A percentile compares a stretch with the other conserved stretches of the same genome.
These are phyloP conservation scores for Brachionus rubens DNA, from an alignment of 1,140 invertebrate genomes.

Conservation along the genomic window DNA sequence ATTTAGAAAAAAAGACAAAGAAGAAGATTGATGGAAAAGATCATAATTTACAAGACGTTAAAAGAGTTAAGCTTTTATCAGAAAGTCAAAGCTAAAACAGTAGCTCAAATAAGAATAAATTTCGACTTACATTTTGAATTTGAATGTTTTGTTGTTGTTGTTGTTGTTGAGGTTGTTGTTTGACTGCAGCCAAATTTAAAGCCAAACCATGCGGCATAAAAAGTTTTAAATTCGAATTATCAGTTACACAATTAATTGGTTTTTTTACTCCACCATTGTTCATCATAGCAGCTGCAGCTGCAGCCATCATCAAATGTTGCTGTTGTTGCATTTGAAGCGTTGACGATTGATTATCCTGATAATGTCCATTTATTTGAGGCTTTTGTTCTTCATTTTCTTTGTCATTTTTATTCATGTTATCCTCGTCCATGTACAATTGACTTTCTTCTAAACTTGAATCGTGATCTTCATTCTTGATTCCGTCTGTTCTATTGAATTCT, in stretches of 20 bases:
- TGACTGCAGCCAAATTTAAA: background rate
- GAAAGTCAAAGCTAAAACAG: too few relatives aligned
- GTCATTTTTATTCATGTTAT: background rate
- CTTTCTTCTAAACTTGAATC: constrained; percentile 24
- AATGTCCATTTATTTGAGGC: background rate
- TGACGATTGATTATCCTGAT: background rate
- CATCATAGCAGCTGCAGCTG: constrained; percentile 12
- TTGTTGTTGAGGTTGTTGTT: background rate
- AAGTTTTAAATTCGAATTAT: constrained; percentile 9
- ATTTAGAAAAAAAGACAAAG: background rate
- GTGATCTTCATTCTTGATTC: background rate
- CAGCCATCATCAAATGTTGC: constrained; percentile 16
- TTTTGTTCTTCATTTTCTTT: constrained; percentile 20
- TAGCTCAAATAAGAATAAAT: background rate
- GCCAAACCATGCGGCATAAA: constrained; percentile 21
- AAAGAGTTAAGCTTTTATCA: too few relatives aligned
- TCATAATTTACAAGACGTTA: too few relatives aligned
- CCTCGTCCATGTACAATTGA: constrained; percentile 37
- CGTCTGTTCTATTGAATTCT: background rate
- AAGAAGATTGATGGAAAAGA: too few relatives aligned
- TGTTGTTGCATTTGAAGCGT: background rate
- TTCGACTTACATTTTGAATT: background rate
- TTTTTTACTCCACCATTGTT: background rate
- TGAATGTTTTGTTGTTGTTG: background rate
- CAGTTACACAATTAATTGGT: background rate